Evolutionary conservation across 2,888 invertebrate species (phyloP).

Genomic region (Campopleginae sp.): DNA sequence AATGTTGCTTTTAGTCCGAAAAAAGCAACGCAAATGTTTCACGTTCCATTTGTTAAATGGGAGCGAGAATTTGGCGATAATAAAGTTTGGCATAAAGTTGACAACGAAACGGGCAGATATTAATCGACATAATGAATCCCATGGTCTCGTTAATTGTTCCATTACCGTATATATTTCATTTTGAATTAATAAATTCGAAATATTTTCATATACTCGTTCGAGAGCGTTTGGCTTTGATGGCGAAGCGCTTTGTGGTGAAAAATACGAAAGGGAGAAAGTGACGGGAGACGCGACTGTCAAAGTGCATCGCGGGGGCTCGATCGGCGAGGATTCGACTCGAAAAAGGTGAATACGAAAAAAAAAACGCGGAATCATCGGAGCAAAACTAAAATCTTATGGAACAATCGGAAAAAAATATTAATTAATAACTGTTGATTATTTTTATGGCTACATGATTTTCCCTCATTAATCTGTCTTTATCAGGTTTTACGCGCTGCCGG

Average conservation of each 20-base stretch:
- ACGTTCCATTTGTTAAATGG: not conserved
- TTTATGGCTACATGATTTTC: slow-evolving; percentile 50
- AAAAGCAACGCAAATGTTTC: not conserved
- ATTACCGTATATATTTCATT: not conserved
- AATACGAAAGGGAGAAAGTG: slow-evolving; percentile 11
- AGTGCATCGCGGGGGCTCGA: slow-evolving; percentile 49
- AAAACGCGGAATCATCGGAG: slow-evolving; percentile 2
- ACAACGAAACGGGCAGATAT: not conserved
- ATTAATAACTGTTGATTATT: slow-evolving; percentile 30
- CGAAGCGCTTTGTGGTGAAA: slow-evolving; percentile 61
- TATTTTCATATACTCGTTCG: slow-evolving; percentile 16
- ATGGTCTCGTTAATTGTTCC: not conserved
- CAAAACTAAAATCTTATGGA: not conserved
- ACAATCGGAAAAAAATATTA: slow-evolving; percentile 18
- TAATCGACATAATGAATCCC: not conserved
- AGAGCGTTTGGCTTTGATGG: slow-evolving; percentile 39
- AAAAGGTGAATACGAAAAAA: not conserved
- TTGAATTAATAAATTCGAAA: not conserved
- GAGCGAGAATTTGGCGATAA: not conserved
- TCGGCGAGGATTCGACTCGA: slow-evolving; percentile 33
- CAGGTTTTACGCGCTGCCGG: slow-evolving; percentile 66
- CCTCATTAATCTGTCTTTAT: slow-evolving; percentile 15
- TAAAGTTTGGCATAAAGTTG: not conserved
- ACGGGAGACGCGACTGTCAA: slow-evolving; percentile 43
- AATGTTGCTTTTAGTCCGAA: not conserved